Conservation (phyloP, 2,888 invertebrate species). For the Graphium colonna region DNA sequence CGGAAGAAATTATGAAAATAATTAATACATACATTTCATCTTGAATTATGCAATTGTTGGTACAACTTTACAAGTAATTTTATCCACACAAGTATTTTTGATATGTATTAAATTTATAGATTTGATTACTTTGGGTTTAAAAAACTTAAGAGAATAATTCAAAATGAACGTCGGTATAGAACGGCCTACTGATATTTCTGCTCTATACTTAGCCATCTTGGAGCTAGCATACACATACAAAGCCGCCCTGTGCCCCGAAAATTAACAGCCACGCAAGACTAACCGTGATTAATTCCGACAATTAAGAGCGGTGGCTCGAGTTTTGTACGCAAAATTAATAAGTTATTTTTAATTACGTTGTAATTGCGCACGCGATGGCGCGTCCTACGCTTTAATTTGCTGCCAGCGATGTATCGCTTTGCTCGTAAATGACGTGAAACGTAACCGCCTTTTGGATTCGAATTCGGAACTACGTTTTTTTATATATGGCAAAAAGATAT, state of each 20-base stretch:
- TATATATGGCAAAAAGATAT: too few species aligned
- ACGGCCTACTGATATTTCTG: conserved; percentile 14
- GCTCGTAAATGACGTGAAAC: conserved; percentile 8
- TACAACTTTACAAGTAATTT: too few species aligned
- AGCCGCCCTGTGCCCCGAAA: conserved; percentile 64
- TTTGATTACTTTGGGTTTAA: too few species aligned
- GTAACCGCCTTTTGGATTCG: neutral
- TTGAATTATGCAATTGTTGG: too few species aligned
- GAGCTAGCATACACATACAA: conserved; percentile 50
- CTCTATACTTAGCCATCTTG: conserved; percentile 26
- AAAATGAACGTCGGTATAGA: too few species aligned
- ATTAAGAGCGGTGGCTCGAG: conserved; percentile 56
- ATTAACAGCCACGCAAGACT: conserved; percentile 70
- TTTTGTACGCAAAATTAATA: conserved; percentile 68
- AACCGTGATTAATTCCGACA: conserved; percentile 71
- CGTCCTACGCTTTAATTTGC: conserved; percentile 47
- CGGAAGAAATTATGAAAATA: too few species aligned
- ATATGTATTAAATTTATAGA: too few species aligned
- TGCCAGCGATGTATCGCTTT: conserved; percentile 22
- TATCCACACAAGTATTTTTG: too few species aligned
- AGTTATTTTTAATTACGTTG: conserved; percentile 76
- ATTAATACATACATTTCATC: too few species aligned
- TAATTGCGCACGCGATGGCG: conserved; percentile 57
- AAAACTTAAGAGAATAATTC: too few species aligned
- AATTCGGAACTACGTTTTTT: conserved; percentile 7